These are phyloP conservation scores for Microtus oregoni DNA, from an alignment of 2,113 vertebrate genomes.

Conservation along the genomic window DNA sequence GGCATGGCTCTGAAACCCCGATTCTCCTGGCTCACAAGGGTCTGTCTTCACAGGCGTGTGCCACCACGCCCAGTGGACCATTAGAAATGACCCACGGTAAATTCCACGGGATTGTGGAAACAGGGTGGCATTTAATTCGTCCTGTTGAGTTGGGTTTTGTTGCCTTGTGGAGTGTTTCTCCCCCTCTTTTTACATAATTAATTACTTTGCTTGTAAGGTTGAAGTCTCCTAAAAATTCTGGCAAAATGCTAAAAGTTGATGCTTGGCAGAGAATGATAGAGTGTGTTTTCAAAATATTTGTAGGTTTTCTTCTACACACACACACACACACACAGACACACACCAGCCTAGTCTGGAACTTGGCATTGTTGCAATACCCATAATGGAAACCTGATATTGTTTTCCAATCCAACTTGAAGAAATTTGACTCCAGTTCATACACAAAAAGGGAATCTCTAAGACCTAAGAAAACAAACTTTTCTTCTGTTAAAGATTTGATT, in stretches of 20 bases:
- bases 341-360: neutral
- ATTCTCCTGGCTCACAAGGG: neutral
- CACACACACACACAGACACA: neutral
- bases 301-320: neutral
- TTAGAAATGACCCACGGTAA: neutral
- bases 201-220: constrained; percentile 68
- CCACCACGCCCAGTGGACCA: neutral
- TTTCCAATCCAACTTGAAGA: constrained; percentile 61
- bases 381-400: constrained; percentile 51
- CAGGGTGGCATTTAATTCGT: accelerated
- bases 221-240: constrained; percentile 45
- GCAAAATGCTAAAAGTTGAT: constrained; percentile 24
- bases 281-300: constrained; percentile 71
- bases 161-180: neutral
- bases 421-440: constrained; percentile 53
- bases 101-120: neutral
- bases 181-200: constrained; percentile 48
- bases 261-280: constrained; percentile 57
- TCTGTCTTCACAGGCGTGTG: neutral
- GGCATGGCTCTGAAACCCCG: neutral
- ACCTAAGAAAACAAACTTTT: constrained; percentile 15
- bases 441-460: constrained; percentile 19
- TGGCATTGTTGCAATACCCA: neutral
- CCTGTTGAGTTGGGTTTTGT: neutral
- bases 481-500: neutral